Evolutionary conservation across 64 coral and sea anemone genomes (phyloP).

Genomic region (Stichodactyla helianthus): DNA sequence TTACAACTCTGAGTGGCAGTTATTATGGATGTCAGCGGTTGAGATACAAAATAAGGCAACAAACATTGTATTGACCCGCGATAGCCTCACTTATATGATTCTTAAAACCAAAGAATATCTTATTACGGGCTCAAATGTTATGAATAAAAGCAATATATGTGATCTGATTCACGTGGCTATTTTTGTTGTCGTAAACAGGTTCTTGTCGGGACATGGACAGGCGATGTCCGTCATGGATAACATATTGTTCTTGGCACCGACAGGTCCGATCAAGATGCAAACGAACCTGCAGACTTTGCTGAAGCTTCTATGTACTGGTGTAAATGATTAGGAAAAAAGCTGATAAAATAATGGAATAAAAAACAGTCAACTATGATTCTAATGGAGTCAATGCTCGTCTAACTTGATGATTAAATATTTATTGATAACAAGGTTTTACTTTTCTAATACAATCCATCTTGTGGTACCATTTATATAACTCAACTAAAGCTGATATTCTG

Average conservation of each 20-base stretch:
- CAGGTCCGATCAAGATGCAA: constrained; percentile 12
- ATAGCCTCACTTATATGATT: not conserved
- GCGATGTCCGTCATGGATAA: not conserved
- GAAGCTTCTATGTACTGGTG: not conserved
- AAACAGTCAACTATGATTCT: not conserved
- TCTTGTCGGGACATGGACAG: not conserved
- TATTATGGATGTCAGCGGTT: not conserved
- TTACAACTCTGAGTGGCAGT: no score
- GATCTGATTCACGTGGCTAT: not conserved
- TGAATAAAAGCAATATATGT: not conserved
- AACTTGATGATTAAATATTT: not conserved
- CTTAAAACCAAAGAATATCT: not conserved
- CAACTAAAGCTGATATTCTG: no score
- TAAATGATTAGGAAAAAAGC: not conserved
- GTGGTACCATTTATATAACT: no score
- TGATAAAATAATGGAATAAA: not conserved
- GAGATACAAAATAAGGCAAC: not conserved
- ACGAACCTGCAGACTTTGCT: constrained; percentile 24
- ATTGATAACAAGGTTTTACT: not conserved
- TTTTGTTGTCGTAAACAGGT: not conserved
- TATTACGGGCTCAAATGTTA: not conserved
- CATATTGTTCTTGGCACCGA: not conserved
- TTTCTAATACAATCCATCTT: not conserved
- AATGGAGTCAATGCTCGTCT: not conserved
- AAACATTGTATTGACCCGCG: not conserved